These are phyloP conservation scores for Turnix velox DNA, from an alignment of 2,113 vertebrate species.

Conservation along the genomic window DNA sequence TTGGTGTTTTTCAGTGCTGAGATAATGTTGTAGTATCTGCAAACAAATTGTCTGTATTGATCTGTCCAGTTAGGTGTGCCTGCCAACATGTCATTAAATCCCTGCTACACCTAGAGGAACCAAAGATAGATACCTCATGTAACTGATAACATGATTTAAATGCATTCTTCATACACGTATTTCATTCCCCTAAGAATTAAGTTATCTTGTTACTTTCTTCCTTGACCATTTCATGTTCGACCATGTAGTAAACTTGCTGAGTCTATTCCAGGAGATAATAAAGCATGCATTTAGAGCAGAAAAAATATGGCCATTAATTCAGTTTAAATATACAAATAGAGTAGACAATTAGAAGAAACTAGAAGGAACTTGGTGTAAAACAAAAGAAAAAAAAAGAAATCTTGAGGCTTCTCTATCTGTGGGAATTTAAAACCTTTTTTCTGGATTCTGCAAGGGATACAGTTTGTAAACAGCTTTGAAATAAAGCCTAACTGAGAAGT, in stretches of 20 bases:
- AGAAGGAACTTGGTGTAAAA: not conserved
- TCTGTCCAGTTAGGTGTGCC: not conserved
- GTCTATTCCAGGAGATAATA: not conserved
- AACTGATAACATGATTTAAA: not conserved
- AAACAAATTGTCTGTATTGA: slow-evolving; percentile 21
- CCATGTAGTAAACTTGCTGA: not conserved
- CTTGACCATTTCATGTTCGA: not conserved
- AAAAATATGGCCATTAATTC: not conserved
- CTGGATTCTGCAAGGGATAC: not conserved
- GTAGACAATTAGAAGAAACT: not conserved
- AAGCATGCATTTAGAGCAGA: not conserved
- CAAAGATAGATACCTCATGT: not conserved
- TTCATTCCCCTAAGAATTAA: not conserved
- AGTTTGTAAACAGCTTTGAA: not conserved
- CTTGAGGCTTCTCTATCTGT: too few species aligned
- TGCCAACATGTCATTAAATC: slow-evolving; percentile 4
- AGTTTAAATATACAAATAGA: not conserved
- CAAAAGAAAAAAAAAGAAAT: not conserved
- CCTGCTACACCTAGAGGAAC: not conserved
- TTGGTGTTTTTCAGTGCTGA: not conserved
- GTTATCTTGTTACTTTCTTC: not conserved
- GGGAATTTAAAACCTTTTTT: not conserved
- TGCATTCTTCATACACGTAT: not conserved
- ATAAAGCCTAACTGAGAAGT: not conserved
- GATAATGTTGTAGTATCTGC: not conserved